phyloP scores from a whole-genome alignment of 2,113 vertebrate species.

The Pelvicachromis taeniatus region DNA sequence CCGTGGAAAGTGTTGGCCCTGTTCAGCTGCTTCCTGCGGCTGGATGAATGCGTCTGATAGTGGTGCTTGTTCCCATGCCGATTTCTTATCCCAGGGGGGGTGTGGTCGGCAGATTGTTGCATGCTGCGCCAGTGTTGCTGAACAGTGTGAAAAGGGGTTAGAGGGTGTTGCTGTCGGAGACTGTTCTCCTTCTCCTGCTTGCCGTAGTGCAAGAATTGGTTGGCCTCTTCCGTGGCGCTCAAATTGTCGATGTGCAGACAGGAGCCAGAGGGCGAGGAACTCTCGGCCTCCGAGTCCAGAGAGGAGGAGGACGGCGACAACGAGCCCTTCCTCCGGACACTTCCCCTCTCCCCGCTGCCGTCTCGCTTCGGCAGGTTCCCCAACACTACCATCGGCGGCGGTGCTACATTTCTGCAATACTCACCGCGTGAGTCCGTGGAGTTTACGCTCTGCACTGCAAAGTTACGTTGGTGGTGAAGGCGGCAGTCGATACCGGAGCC shows the following conservation, averaged over 20 bases:
- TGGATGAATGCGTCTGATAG: conserved; percentile 54
- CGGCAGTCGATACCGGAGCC: conserved; percentile 65
- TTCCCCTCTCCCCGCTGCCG: conserved; percentile 39
- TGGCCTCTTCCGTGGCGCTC: conserved; percentile 54
- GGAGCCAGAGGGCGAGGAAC: conserved; percentile 58
- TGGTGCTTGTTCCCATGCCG: conserved; percentile 68
- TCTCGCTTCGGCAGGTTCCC: conserved; percentile 54
- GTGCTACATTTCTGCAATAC: conserved; percentile 44
- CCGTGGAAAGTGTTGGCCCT: conserved; percentile 90
- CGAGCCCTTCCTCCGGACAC: conserved; percentile 63
- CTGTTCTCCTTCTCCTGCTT: conserved; percentile 58
- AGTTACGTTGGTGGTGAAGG: conserved; percentile 66
- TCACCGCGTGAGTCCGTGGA: conserved; percentile 75
- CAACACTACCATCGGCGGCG: conserved; percentile 37
- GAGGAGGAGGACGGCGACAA: conserved; percentile 69
- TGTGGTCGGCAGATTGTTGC: conserved; percentile 66
- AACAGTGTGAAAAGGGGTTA: conserved; percentile 25
- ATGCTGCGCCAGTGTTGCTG: conserved; percentile 65
- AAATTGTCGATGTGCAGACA: conserved; percentile 59
- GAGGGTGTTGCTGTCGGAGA: conserved; percentile 27
- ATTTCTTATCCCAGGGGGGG: conserved; percentile 55
- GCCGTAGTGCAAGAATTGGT: conserved; percentile 46
- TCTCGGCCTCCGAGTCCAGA: conserved; percentile 69
- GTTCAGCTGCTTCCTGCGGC: conserved; percentile 90
- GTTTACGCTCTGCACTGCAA: conserved; percentile 65